Base-by-base conservation (phyloP, 2,797 vertebrate species). In the Sandelia bainsii region DNA sequence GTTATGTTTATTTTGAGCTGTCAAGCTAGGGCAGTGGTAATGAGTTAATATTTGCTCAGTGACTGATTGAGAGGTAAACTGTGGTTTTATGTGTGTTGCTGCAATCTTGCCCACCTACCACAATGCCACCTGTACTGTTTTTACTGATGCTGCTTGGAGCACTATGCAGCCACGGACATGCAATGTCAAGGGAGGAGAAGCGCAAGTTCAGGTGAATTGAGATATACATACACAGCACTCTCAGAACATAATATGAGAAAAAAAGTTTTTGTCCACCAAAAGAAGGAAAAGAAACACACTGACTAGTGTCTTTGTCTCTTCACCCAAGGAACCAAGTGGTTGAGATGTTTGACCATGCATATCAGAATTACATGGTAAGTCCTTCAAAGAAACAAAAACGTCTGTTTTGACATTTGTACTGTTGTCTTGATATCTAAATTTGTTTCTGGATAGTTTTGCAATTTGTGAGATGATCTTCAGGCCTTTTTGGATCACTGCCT, bases 331-430 rank as follows among this genome's bases (percentile, higher is more conserved):
- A 95, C 93, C 97, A 99, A 95, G 98, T 99, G 82, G 91, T 99
- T 78, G 98, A 99, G 94, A 99, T 99, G 98, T 99, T 99, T 93
- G 97, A 99, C 93, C 98, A 99, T 82, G 98, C 98, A 27, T 99
- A 97, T 88, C 96, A 96, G 88, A 99, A 97, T 94, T 99, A 99
- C 72, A 99, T 99, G 98, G 98, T 99, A 93, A 95, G 96, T 93
- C 79, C 4, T 57, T 46, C 5, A 23, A 3, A 46, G 12, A 20
- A 51, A 46, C 20, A 13, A 6, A 6, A 5, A 0, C 50, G 25
- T 65, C 37, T 10, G 32, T 32, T 11, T 42, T 3, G 9, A 1
- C 1, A 9, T 2, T 60, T 53, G 6, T 23, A 27, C 8, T 44
- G 25, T 3, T 54, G 32, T 8, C 25, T 48, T 42, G 6, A 34